These are phyloP conservation scores for Cheilosia vernalis DNA, from an alignment of 2,888 invertebrate species.

Conservation along the genomic window DNA sequence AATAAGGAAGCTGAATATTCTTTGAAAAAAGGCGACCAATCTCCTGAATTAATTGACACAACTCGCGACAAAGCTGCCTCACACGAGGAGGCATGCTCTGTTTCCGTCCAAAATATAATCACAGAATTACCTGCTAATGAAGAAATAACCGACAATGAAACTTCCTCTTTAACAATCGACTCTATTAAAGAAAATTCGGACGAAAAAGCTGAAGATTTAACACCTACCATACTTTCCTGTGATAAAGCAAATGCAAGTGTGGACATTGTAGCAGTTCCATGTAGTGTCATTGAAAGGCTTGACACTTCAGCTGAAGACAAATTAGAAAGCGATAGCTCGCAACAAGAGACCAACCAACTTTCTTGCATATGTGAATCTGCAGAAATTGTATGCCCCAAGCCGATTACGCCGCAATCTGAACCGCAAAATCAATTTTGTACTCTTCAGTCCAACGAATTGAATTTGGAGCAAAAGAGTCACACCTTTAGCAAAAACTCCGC, in stretches of 20 bases:
- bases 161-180: not conserved
- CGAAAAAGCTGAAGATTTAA: not conserved
- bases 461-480: not conserved
- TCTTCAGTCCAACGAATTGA: not conserved
- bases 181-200: not conserved
- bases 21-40: no score
- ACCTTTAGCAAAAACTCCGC: not conserved
- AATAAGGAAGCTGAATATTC: no score
- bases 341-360: not conserved
- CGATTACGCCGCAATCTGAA: not conserved
- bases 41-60: no score
- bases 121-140: no score
- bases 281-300: not conserved
- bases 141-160: no score
- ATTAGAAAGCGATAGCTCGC: not conserved
- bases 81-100: no score
- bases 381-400: not conserved
- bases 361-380: not conserved
- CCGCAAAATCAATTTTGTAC: not conserved
- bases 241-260: not conserved
- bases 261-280: not conserved
- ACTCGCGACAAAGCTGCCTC: no score
- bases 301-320: not conserved
- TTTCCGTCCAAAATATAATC: no score
- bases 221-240: not conserved